Conservation (phyloP, 1,140 invertebrate genomes). For the Steinernema feltiae region DNA sequence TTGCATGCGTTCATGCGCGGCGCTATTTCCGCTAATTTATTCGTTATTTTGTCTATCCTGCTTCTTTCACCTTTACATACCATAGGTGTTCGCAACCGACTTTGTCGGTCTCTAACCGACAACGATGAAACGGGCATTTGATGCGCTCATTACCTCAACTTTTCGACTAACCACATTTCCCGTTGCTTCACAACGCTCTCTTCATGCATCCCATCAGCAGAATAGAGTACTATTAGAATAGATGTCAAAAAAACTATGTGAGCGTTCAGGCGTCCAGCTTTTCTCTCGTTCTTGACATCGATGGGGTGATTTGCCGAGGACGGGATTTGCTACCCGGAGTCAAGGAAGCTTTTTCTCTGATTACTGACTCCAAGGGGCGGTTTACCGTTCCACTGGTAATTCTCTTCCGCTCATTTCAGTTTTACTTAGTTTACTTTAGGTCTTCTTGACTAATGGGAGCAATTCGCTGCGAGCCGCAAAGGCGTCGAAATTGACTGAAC, state of each 20-base stretch:
- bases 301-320: constrained; percentile 69
- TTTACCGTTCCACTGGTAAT: constrained; percentile 32
- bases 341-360: constrained; percentile 62
- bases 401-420: background rate
- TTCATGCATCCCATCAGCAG: background rate
- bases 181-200: background rate
- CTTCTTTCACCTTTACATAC: no score
- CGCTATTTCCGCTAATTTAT: no score
- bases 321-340: constrained; percentile 66
- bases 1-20: no score
- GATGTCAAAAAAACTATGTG: background rate
- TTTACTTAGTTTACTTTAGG: constrained; percentile 18
- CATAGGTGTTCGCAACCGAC: no score
- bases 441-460: constrained; percentile 38
- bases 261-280: background rate
- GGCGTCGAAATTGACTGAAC: constrained; percentile 27
- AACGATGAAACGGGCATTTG: background rate
- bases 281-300: constrained; percentile 68
- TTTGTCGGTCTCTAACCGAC: no score
- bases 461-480: constrained; percentile 32
- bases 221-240: background rate
- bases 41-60: no score
- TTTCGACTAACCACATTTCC: background rate
- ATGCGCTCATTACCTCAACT: background rate
- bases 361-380: constrained; percentile 60